Percentiles rank a stretch among this genome's conserved stretches.
Conservation (phyloP, 2,888 invertebrate species). For the Agrochola lota region DNA sequence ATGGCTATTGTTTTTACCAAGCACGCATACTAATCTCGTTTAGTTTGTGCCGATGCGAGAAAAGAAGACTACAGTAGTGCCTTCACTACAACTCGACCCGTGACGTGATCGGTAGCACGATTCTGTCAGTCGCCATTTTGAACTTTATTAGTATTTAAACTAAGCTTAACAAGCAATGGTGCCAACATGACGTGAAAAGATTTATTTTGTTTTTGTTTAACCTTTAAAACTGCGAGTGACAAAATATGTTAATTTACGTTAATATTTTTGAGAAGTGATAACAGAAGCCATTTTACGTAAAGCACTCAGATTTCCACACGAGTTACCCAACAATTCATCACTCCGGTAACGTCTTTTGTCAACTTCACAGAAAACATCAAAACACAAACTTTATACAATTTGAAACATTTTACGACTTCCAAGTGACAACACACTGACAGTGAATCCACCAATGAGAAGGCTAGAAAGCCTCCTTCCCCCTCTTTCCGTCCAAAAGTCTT, state of each 20-base stretch:
- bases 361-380: constrained; percentile 41
- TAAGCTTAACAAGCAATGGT: background rate
- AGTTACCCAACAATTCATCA: constrained; percentile 43
- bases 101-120: no score
- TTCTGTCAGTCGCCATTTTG: no score
- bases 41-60: background rate
- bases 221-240: background rate
- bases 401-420: constrained; percentile 52
- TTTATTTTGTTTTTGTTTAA: background rate
- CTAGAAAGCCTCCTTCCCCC: constrained; percentile 31
- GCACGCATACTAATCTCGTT: background rate
- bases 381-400: constrained; percentile 41
- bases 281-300: constrained; percentile 12
- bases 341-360: constrained; percentile 40
- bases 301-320: constrained; percentile 15
- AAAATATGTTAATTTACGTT: background rate
- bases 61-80: background rate
- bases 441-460: constrained; percentile 35
- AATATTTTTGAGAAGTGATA: constrained; percentile 8
- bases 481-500: constrained; percentile 48
- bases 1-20: no score
- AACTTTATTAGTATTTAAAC: no score
- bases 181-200: background rate
- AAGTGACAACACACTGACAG: constrained; percentile 54
- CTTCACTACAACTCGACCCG: no score